Percentiles rank a stretch among this genome's conserved stretches.
Conservation (phyloP, 2,888 invertebrate genomes). For the Eilema depressum region DNA sequence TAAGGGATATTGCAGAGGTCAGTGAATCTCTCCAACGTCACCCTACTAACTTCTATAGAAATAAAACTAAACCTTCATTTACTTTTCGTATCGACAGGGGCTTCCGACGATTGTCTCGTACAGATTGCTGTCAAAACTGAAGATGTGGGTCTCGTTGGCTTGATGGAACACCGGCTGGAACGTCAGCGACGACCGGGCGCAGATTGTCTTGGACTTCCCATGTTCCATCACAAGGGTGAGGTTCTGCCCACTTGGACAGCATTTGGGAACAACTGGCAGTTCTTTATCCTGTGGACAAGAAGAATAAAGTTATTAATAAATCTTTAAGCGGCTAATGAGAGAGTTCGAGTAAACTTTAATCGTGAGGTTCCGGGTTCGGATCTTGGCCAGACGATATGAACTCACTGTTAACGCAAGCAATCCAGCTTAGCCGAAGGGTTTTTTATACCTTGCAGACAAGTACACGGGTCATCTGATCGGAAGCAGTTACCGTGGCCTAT, state of each 20-base stretch:
- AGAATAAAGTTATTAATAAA: constrained; percentile 8
- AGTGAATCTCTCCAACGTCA: too few relatives aligned
- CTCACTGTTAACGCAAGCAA: too few relatives aligned
- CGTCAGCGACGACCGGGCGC: constrained; percentile 68
- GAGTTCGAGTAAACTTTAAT: too few relatives aligned
- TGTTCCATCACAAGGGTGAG: constrained; percentile 67
- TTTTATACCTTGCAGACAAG: too few relatives aligned
- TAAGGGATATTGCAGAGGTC: too few relatives aligned
- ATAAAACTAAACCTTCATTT: constrained; percentile 45
- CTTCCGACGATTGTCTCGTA: constrained; percentile 87
- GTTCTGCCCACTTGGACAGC: constrained; percentile 84
- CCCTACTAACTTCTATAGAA: background rate
- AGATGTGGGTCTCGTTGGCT: constrained; percentile 82
- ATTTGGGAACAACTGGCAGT: constrained; percentile 83
- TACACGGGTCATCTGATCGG: too few relatives aligned
- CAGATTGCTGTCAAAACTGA: constrained; percentile 76
- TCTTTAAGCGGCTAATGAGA: too few relatives aligned
- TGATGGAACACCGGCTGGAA: constrained; percentile 86
- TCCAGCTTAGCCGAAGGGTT: too few relatives aligned
- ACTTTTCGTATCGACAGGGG: constrained; percentile 87
- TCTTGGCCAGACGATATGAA: too few relatives aligned
- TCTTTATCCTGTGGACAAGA: constrained; percentile 65
- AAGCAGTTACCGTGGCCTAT: too few relatives aligned
- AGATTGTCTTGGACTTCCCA: constrained; percentile 68
- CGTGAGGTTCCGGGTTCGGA: too few relatives aligned